Evolutionary conservation across 1,140 invertebrate genomes (phyloP).

Genomic region (Trichonephila inaurata): DNA sequence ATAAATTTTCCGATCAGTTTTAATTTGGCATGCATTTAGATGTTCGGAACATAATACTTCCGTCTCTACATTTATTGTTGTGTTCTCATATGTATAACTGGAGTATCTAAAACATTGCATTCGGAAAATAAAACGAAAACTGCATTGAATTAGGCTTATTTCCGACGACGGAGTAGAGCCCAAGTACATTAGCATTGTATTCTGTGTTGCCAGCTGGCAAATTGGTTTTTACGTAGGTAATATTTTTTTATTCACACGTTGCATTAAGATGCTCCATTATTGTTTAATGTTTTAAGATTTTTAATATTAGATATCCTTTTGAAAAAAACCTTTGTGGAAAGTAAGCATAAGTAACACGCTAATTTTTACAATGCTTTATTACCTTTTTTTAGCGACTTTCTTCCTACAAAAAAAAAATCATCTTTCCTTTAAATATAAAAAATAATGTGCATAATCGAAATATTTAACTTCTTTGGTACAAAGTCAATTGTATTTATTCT

Average conservation of each 20-base stretch:
- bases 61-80: constrained; percentile 22
- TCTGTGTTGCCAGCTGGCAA: constrained; percentile 70
- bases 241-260: constrained; percentile 27
- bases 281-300: neutral
- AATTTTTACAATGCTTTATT: neutral
- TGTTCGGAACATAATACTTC: constrained; percentile 62
- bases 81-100: constrained; percentile 37
- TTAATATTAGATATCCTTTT: neutral
- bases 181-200: constrained; percentile 44
- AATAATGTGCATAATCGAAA: neutral
- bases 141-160: constrained; percentile 61
- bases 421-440: neutral
- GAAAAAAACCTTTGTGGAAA: neutral
- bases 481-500: neutral
- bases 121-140: neutral
- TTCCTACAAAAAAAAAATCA: neutral
- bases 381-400: neutral
- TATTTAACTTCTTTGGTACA: neutral
- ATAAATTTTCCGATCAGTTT: constrained; percentile 42
- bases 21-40: constrained; percentile 69
- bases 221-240: constrained; percentile 35
- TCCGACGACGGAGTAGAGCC: neutral
- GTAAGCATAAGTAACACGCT: neutral
- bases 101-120: neutral
- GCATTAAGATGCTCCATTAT: neutral